Percentiles rank a stretch among this genome's conserved stretches.
These are phyloP conservation scores for Danaus plexippus DNA, from an alignment of 1,140 invertebrate genomes.

Conservation along the genomic window DNA sequence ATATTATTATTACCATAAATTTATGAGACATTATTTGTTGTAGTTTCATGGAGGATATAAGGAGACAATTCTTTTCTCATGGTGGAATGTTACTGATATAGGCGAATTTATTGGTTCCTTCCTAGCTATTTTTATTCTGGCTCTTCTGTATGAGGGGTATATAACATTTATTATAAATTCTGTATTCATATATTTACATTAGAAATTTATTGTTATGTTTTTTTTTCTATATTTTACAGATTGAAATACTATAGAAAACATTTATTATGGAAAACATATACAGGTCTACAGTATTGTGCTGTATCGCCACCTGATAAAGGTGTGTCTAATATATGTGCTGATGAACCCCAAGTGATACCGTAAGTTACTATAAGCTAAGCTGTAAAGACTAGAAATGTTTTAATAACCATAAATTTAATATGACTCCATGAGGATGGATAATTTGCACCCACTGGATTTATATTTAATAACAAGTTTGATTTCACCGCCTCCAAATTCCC, in stretches of 20 bases:
- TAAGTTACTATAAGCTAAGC: conserved; percentile 35
- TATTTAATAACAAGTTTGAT: no score
- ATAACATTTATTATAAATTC: background rate
- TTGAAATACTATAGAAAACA: conserved; percentile 92
- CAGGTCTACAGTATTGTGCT: conserved; percentile 71
- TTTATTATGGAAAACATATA: conserved; percentile 87
- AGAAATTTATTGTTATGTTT: no score
- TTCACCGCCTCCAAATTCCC: no score
- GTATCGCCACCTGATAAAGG: conserved; percentile 77
- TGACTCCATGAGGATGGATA: no score
- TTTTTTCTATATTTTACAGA: conserved; percentile 42
- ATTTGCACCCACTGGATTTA: no score
- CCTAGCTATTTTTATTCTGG: conserved; percentile 89
- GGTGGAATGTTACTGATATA: conserved; percentile 82
- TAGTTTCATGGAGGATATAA: conserved; percentile 85
- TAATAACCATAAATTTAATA: no score
- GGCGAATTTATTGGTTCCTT: conserved; percentile 87
- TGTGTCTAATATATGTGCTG: conserved; percentile 76
- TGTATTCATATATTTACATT: no score
- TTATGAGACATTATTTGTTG: conserved; percentile 55
- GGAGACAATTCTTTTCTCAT: conserved; percentile 85
- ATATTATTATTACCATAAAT: conserved; percentile 10
- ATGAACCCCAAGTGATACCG: conserved; percentile 81
- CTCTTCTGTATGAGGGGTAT: conserved; percentile 90
- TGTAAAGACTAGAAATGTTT: no score